Evolutionary conservation across 2,797 vertebrate genomes (phyloP).

Genomic region (Melanitta fusca): DNA sequence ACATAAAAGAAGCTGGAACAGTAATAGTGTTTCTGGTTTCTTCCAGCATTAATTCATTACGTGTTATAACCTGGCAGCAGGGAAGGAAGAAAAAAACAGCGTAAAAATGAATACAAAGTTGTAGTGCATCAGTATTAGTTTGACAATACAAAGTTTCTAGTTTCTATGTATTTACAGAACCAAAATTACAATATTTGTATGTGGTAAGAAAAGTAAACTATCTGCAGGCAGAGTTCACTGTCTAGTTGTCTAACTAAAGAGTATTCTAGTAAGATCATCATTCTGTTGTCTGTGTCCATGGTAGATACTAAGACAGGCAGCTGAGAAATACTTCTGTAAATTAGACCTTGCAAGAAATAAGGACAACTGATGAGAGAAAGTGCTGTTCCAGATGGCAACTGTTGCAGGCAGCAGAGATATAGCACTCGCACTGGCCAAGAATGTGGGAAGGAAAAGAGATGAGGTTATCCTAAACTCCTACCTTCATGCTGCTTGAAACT

Average conservation of each 20-base stretch:
- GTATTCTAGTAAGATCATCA: background rate
- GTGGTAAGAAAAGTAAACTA: background rate
- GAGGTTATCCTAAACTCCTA: slow-evolving; percentile 55
- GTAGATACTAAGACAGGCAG: background rate
- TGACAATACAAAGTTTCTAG: background rate
- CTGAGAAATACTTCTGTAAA: background rate
- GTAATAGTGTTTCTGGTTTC: slow-evolving; percentile 99
- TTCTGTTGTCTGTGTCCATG: background rate
- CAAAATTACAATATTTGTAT: background rate
- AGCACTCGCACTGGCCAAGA: slow-evolving; percentile 15
- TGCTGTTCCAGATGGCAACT: background rate
- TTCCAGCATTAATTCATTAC: slow-evolving; percentile 97
- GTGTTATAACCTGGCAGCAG: slow-evolving; percentile 90
- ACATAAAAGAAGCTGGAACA: slow-evolving; percentile 98
- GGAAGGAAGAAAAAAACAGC: background rate
- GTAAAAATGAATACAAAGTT: background rate
- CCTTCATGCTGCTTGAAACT: slow-evolving; percentile 35
- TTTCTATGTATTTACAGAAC: background rate
- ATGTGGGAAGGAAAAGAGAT: slow-evolving; percentile 18
- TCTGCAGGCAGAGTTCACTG: background rate
- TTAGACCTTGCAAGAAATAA: background rate
- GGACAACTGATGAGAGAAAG: background rate
- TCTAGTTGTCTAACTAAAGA: background rate
- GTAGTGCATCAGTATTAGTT: background rate
- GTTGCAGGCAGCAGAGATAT: background rate